Evolutionary conservation across 1,140 invertebrate species (phyloP).

Genomic region (Zophobas morio): DNA sequence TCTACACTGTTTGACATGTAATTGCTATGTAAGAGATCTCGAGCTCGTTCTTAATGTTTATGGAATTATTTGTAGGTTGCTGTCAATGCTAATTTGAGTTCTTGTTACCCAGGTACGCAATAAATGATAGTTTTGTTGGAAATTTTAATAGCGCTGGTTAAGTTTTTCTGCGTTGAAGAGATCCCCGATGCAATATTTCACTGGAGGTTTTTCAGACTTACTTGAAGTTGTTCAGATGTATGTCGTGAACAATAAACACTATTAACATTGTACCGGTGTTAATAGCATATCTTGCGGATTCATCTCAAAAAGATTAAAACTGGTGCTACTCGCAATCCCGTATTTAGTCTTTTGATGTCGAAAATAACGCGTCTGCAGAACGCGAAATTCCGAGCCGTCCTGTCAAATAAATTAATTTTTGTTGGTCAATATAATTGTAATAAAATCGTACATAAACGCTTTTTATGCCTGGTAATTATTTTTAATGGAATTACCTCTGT

Average conservation of each 20-base stretch:
- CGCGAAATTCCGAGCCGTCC: slow-evolving; percentile 3
- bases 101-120: slow-evolving; percentile 9
- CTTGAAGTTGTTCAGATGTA: no score
- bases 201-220: neutral
- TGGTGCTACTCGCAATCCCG: neutral
- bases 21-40: slow-evolving; percentile 34
- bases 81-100: slow-evolving; percentile 34
- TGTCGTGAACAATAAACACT: no score
- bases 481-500: slow-evolving; percentile 19
- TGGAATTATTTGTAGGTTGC: slow-evolving; percentile 31
- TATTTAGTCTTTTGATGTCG: slow-evolving; percentile 2
- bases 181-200: neutral
- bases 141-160: slow-evolving; percentile 15
- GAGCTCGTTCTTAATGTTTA: slow-evolving; percentile 33
- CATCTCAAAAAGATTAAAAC: no score
- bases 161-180: neutral
- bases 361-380: slow-evolving; percentile 18
- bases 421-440: slow-evolving; percentile 35
- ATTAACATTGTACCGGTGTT: no score
- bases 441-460: slow-evolving; percentile 37
- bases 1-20: slow-evolving; percentile 40
- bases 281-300: no score
- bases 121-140: slow-evolving; percentile 2
- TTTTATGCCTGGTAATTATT: slow-evolving; percentile 33
- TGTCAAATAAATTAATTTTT: slow-evolving; percentile 36